Conservation (phyloP, 2,888 invertebrate species). For the Syrphus vitripennis region DNA sequence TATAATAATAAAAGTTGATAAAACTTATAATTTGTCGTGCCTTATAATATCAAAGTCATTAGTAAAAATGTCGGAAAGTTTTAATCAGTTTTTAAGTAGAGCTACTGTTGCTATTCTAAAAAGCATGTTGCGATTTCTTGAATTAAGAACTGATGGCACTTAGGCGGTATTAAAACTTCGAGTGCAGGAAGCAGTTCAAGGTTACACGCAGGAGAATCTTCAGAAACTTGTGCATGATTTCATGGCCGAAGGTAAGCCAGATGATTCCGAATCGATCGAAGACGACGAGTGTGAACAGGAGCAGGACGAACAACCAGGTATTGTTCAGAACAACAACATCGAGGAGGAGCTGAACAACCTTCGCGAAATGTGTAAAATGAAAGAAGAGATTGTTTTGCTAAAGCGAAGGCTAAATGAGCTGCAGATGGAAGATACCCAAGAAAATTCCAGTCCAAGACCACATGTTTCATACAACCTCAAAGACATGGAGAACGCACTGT, state of each 20-base stretch:
- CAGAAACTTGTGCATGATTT: neutral
- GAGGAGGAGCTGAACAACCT: constrained; percentile 8
- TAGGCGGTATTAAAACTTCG: neutral
- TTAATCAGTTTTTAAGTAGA: neutral
- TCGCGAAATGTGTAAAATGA: constrained; percentile 5
- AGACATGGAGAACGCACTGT: constrained; percentile 48
- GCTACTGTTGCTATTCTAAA: constrained; percentile 2
- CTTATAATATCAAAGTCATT: neutral
- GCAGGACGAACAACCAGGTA: neutral
- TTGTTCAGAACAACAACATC: neutral
- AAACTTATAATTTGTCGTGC: neutral
- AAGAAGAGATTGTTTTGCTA: neutral
- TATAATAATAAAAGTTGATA: too few species aligned
- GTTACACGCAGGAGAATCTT: neutral
- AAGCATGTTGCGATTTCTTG: neutral
- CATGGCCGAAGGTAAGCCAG: neutral
- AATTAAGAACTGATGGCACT: neutral
- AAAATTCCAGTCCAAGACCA: constrained; percentile 3
- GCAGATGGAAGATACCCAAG: neutral
- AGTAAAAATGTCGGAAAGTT: neutral
- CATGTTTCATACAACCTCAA: constrained; percentile 26
- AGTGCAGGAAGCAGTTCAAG: neutral
- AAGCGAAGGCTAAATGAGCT: neutral
- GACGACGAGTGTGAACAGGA: neutral
- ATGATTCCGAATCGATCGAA: neutral